Percentiles rank a stretch among this genome's conserved stretches.
These are phyloP conservation scores for Scaptomyza graminum DNA, from an alignment of 1,140 invertebrate genomes.

Conservation along the genomic window DNA sequence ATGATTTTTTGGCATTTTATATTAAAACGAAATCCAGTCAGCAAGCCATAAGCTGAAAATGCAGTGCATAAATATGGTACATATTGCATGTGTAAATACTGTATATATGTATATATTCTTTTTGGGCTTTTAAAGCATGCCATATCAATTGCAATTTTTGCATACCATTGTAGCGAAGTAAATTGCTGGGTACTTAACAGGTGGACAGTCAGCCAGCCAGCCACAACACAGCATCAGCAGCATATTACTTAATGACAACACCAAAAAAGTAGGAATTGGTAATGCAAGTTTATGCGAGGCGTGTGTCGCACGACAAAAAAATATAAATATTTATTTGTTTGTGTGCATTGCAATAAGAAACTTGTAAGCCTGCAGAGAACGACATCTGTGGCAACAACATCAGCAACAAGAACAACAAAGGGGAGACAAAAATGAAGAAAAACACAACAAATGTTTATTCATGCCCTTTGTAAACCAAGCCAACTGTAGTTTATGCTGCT, in stretches of 20 bases:
- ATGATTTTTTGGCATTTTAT: conserved; percentile 1
- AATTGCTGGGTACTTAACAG: conserved; percentile 70
- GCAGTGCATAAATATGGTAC: conserved; percentile 12
- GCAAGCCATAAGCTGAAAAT: conserved; percentile 2
- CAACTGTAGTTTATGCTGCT: not conserved
- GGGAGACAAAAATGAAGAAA: not conserved
- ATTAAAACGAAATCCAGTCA: conserved; percentile 18
- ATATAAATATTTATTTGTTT: conserved; percentile 11
- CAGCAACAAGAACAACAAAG: conserved; percentile 20
- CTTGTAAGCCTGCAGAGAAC: conserved; percentile 69
- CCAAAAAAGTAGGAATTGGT: not conserved
- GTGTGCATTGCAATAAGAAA: conserved; percentile 73
- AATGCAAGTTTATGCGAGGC: conserved; percentile 63
- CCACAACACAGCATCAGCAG: conserved; percentile 15
- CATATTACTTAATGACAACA: conserved; percentile 69
- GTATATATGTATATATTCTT: conserved; percentile 3
- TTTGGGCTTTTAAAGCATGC: not conserved
- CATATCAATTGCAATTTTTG: conserved; percentile 36
- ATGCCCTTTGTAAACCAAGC: conserved; percentile 48
- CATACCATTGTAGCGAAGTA: conserved; percentile 41
- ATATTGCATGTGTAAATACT: conserved; percentile 17
- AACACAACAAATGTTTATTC: conserved; percentile 41
- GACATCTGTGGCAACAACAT: conserved; percentile 50
- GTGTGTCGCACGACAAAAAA: conserved; percentile 4
- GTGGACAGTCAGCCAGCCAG: conserved; percentile 42